These are phyloP conservation scores for Ammodytes marinus DNA, from an alignment of 2,113 vertebrate genomes.

Conservation along the genomic window DNA sequence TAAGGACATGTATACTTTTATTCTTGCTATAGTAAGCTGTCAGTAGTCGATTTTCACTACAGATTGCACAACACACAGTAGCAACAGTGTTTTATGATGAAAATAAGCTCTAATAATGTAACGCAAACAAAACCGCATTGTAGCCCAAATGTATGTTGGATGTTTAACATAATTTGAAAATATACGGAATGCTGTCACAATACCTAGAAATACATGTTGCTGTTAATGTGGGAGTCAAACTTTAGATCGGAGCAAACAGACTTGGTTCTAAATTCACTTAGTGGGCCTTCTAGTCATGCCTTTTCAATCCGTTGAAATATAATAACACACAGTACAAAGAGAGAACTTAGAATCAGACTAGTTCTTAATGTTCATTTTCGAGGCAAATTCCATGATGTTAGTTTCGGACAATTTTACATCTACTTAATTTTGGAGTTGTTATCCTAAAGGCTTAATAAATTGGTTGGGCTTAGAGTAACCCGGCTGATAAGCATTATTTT, in stretches of 20 bases:
- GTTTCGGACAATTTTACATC: background rate
- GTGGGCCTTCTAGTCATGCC: background rate
- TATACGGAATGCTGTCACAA: background rate
- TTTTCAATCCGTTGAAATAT: slow-evolving; percentile 2
- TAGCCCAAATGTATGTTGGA: slow-evolving; percentile 37
- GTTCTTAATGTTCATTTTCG: background rate
- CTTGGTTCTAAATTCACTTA: background rate
- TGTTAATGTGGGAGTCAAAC: background rate
- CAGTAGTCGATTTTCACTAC: no score
- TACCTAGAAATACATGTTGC: background rate
- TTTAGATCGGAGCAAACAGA: background rate
- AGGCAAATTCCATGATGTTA: background rate
- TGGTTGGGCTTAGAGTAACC: background rate
- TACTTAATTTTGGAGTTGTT: background rate
- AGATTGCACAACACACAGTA: slow-evolving; percentile 56
- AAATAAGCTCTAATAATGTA: slow-evolving; percentile 42
- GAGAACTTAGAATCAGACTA: background rate
- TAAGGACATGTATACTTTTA: background rate
- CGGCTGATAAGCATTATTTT: background rate
- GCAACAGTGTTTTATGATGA: slow-evolving; percentile 54
- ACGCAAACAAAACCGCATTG: slow-evolving; percentile 24
- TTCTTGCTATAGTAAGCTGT: background rate
- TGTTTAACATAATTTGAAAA: slow-evolving; percentile 15
- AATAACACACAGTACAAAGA: background rate
- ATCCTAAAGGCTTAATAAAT: background rate